Base-by-base conservation (phyloP, 2,888 invertebrate species). In the Cinara cedri region DNA sequence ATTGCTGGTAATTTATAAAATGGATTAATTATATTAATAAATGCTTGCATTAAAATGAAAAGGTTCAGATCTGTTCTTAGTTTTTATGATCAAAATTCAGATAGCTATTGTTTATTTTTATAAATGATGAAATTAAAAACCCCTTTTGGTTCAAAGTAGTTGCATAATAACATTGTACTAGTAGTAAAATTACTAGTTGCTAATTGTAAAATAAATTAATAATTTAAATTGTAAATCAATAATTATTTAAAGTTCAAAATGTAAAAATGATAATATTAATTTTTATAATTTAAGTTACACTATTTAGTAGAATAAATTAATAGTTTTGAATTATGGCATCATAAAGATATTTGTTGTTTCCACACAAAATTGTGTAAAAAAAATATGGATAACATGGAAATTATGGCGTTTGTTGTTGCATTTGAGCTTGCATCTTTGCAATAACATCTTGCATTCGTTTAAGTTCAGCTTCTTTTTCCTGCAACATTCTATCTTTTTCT, bases 371-470 rank as follows among this genome's bases (percentile, higher is more conserved):
- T 24, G n/a, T 19, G 10, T 46, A n/a, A 16, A 44, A 66, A 57
- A 24, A 1, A 26, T n/a, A n/a, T n/a, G n/a, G n/a, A 44, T 44
- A 54, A 57, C 26, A 21, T 21, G 10, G n/a, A 46, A 11, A 44
- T 60, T 62, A 75, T 14, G 80, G 82, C 83, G 66, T 84, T 84
- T 62, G 85, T 84, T 92, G 88, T 85, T 92, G 90, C 90, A 97
- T 96, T 88, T 97, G 95, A 0, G 96, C 95, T 87, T 98, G 95
- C 96, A 98, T 97, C 85, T 94, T 94, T 51, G 93, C 93, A 84
- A 98, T 86, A 92, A 96, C 94, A 86, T 97, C 97, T 85, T 97
- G 96, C 97, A 98, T 97, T 83, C 95, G 91, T 80, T 93, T 91
- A 83, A 98, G 87, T 87, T 96, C 96, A 0, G 95, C 95, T 85